These are phyloP conservation scores for Cyanocitta stelleri DNA, from an alignment of 2,113 vertebrate species.

Conservation along the genomic window DNA sequence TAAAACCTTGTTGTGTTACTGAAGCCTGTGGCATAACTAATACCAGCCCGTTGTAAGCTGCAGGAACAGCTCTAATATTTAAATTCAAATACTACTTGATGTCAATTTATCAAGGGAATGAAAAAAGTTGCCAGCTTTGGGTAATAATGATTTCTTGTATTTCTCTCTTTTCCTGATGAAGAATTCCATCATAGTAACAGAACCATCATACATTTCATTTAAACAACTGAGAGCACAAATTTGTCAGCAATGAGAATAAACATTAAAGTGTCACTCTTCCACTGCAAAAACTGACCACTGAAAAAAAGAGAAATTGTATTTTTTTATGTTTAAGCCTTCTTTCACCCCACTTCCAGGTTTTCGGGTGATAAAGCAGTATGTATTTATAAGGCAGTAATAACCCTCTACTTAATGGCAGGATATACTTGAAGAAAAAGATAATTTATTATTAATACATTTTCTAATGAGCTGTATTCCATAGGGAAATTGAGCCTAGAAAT, in stretches of 20 bases:
- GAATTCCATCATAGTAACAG: not conserved
- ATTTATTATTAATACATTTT: constrained; percentile 48
- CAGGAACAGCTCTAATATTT: not conserved
- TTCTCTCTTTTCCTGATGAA: not conserved
- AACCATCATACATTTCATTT: not conserved
- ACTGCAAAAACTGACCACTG: not conserved
- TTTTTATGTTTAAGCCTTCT: not conserved
- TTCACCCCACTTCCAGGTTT: not conserved
- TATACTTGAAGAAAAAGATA: constrained; percentile 38
- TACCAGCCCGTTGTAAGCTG: not conserved
- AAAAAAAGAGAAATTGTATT: not conserved
- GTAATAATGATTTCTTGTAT: not conserved
- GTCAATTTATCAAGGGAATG: not conserved
- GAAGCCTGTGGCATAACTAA: not conserved
- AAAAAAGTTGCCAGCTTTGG: not conserved
- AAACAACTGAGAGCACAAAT: not conserved
- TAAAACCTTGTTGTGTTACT: not conserved
- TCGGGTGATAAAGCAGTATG: not conserved
- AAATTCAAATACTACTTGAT: not conserved
- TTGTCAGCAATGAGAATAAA: not conserved
- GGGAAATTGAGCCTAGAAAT: constrained; percentile 19
- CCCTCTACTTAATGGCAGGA: not conserved
- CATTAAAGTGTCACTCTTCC: not conserved
- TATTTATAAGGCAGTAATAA: constrained; percentile 32
- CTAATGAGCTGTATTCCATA: not conserved